These are phyloP conservation scores for Corynorhinus townsendii DNA, from an alignment of 2,113 vertebrate genomes.

Conservation along the genomic window DNA sequence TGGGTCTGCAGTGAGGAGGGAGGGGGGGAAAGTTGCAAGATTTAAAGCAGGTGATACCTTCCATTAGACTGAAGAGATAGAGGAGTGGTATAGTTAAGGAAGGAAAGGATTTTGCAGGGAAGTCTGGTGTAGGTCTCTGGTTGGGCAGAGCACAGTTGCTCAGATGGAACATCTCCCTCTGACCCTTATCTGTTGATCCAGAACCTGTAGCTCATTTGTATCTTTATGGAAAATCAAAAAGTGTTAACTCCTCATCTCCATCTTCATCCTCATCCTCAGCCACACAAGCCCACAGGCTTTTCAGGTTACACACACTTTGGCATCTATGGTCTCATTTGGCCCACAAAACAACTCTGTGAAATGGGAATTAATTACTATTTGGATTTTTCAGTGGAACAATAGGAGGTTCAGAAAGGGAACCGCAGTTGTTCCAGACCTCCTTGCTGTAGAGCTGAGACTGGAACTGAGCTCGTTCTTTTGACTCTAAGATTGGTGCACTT, in stretches of 20 bases:
- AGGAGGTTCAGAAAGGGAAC: not conserved
- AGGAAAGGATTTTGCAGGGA: not conserved
- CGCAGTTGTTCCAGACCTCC: not conserved
- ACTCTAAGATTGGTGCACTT: not conserved
- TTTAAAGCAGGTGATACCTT: not conserved
- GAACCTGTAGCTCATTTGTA: not conserved
- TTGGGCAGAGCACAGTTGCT: not conserved
- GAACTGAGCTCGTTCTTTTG: not conserved
- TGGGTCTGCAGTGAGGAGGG: not conserved
- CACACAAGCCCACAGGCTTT: not conserved
- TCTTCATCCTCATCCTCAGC: not conserved
- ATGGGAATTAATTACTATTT: not conserved
- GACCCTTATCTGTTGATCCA: not conserved
- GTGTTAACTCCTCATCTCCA: not conserved
- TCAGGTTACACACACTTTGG: not conserved
- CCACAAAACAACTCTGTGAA: not conserved
- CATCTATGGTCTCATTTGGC: not conserved
- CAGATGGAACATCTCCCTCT: not conserved
- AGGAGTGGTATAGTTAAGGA: not conserved
- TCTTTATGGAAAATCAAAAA: slow-evolving; percentile 37
- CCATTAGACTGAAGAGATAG: not conserved
- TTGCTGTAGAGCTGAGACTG: not conserved
- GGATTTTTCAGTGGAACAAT: slow-evolving; percentile 12
- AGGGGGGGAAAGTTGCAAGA: not conserved
- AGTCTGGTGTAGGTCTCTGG: not conserved